These are phyloP conservation scores for Lasioglossum pauxillum DNA, from an alignment of 2,888 invertebrate genomes.

Conservation along the genomic window DNA sequence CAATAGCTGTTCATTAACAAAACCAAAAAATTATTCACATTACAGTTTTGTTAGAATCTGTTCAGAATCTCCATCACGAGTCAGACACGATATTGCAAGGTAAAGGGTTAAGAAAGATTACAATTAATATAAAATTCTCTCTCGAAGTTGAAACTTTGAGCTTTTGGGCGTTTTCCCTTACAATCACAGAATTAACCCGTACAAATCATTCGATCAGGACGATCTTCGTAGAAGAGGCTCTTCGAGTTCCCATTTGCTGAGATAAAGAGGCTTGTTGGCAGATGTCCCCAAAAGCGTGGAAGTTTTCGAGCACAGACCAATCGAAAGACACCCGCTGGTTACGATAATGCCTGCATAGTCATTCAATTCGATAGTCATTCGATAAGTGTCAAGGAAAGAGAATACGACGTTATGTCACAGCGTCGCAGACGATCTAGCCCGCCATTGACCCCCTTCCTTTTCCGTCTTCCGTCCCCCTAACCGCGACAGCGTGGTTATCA, in stretches of 20 bases:
- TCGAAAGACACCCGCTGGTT: background rate
- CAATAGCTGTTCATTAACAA: too few species aligned
- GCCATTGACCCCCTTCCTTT: background rate
- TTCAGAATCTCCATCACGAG: too few species aligned
- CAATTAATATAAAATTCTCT: too few species aligned
- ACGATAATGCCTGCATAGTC: slow-evolving; percentile 1
- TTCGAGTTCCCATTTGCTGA: background rate
- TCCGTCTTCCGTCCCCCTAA: background rate
- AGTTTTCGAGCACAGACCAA: background rate
- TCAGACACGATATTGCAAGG: too few species aligned
- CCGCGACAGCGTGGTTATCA: slow-evolving; percentile 16
- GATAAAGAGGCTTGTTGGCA: background rate
- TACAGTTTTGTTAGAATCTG: too few species aligned
- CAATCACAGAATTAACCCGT: background rate
- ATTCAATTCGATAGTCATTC: background rate
- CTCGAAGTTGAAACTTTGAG: too few species aligned
- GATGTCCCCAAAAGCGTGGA: background rate
- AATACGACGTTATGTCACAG: background rate
- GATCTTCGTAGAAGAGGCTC: background rate
- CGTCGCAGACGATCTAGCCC: background rate
- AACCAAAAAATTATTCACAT: too few species aligned
- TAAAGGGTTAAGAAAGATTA: too few species aligned
- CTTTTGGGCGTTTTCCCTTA: too few species aligned
- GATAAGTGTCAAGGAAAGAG: slow-evolving; percentile 30
- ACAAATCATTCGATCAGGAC: background rate